These are phyloP conservation scores for Trachythela sp. DNA, from an alignment of 64 coral and sea anemone genomes.

Conservation along the genomic window DNA sequence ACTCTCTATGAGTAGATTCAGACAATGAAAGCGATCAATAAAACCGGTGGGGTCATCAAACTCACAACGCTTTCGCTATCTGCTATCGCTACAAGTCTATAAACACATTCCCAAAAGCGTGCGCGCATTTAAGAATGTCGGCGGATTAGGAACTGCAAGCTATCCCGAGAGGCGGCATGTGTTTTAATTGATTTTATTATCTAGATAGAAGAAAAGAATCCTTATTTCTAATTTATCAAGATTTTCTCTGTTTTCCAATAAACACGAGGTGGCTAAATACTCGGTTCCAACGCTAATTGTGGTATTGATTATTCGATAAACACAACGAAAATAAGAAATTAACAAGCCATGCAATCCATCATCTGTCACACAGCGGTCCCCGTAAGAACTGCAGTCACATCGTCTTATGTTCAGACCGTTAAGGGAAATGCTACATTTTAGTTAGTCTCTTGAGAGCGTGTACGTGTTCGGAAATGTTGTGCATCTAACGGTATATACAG, in stretches of 20 bases:
- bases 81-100: not conserved
- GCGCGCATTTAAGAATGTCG: not conserved
- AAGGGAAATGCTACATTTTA: not conserved
- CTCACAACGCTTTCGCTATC: not conserved
- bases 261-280: conserved; percentile 28
- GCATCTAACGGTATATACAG: conserved; percentile 9
- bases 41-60: conserved; percentile 23
- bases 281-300: conserved; percentile 23
- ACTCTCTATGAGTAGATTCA: conserved; percentile 11
- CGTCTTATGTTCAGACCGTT: not conserved
- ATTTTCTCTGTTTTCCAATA: conserved; percentile 25
- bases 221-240: conserved; percentile 33
- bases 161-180: conserved; percentile 15
- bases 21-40: conserved; percentile 30
- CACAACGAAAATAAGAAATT: conserved; percentile 30
- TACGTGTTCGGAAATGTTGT: not conserved
- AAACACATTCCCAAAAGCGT: not conserved
- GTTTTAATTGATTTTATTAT: conserved; percentile 33
- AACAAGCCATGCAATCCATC: conserved; percentile 26
- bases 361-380: conserved; percentile 17
- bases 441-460: not conserved
- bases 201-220: conserved; percentile 25
- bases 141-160: not conserved
- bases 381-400: not conserved
- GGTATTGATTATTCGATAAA: conserved; percentile 33